Evolutionary conservation across 1,140 invertebrate species (phyloP).

Genomic region (Drosophila kepulauana): DNA sequence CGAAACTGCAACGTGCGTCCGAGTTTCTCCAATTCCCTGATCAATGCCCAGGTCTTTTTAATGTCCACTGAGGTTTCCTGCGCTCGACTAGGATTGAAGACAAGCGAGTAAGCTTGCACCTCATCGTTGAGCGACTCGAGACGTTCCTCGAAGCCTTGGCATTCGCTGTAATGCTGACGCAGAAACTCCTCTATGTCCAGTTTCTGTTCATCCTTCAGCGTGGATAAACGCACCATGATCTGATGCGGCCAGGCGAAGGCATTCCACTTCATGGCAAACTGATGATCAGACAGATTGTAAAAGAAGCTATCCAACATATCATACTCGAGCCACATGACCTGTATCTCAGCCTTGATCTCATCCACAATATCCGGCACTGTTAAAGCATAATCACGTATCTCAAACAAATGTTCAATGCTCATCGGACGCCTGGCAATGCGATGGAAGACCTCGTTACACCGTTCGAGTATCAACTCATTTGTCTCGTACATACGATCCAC

Average conservation of each 20-base stretch:
- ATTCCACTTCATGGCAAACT: slow-evolving; percentile 83
- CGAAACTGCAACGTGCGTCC: slow-evolving; percentile 61
- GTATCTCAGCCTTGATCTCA: slow-evolving; percentile 64
- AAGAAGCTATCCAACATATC: slow-evolving; percentile 81
- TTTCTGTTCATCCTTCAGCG: slow-evolving; percentile 77
- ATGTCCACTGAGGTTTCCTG: slow-evolving; percentile 76
- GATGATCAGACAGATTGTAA: slow-evolving; percentile 75
- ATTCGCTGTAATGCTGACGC: slow-evolving; percentile 69
- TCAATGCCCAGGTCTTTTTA: slow-evolving; percentile 72
- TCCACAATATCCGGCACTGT: slow-evolving; percentile 73
- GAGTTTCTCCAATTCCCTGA: slow-evolving; percentile 70
- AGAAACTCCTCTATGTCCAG: slow-evolving; percentile 79
- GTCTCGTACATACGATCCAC: slow-evolving; percentile 78
- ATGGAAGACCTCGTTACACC: slow-evolving; percentile 54
- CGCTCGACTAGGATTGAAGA: slow-evolving; percentile 70
- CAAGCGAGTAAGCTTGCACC: slow-evolving; percentile 73
- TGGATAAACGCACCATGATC: slow-evolving; percentile 65
- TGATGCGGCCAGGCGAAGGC: slow-evolving; percentile 79
- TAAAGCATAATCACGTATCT: slow-evolving; percentile 65
- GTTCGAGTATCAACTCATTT: slow-evolving; percentile 64
- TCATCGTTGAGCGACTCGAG: slow-evolving; percentile 79
- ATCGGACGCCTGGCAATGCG: slow-evolving; percentile 62
- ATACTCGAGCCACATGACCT: slow-evolving; percentile 82
- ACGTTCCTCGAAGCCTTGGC: slow-evolving; percentile 74
- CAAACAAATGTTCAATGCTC: slow-evolving; percentile 77